Percentiles rank a stretch among this genome's conserved stretches.
These are phyloP conservation scores for Masticophis lateralis DNA, from an alignment of 2,797 vertebrate genomes.

Conservation along the genomic window DNA sequence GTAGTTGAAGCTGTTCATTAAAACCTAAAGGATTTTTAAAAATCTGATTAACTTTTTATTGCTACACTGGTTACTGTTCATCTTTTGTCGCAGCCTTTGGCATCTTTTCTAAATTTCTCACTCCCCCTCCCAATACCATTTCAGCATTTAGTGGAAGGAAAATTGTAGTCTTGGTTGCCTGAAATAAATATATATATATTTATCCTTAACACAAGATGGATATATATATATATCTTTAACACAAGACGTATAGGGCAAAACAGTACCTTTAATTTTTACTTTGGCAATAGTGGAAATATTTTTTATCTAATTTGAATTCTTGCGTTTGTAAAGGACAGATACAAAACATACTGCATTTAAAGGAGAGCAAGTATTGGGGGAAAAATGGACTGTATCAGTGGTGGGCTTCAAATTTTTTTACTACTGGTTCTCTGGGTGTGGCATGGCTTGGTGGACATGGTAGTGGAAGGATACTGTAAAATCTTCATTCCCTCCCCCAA, in stretches of 20 bases:
- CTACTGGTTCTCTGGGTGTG: no score
- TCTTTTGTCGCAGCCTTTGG: conserved; percentile 20
- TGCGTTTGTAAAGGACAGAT: conserved; percentile 7
- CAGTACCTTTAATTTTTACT: not conserved
- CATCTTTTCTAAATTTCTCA: not conserved
- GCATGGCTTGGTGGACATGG: no score
- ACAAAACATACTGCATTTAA: not conserved
- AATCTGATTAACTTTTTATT: conserved; percentile 27
- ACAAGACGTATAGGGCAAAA: not conserved
- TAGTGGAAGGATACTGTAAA: no score
- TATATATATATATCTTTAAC: no score
- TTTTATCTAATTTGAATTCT: not conserved
- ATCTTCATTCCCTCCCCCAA: no score
- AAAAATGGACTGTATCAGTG: not conserved
- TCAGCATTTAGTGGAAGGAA: conserved; percentile 5
- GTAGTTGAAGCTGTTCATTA: not conserved
- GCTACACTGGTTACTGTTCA: conserved; percentile 16
- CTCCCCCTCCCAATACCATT: not conserved
- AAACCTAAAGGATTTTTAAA: conserved; percentile 13
- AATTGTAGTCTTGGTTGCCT: not conserved
- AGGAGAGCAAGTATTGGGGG: not conserved
- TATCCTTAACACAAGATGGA: not conserved
- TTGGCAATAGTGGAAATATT: not conserved
- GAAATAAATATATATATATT: no score
- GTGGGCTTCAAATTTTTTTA: no score